These are phyloP conservation scores for Rhysida immarginata DNA, from an alignment of 1,140 invertebrate genomes.

Conservation along the genomic window DNA sequence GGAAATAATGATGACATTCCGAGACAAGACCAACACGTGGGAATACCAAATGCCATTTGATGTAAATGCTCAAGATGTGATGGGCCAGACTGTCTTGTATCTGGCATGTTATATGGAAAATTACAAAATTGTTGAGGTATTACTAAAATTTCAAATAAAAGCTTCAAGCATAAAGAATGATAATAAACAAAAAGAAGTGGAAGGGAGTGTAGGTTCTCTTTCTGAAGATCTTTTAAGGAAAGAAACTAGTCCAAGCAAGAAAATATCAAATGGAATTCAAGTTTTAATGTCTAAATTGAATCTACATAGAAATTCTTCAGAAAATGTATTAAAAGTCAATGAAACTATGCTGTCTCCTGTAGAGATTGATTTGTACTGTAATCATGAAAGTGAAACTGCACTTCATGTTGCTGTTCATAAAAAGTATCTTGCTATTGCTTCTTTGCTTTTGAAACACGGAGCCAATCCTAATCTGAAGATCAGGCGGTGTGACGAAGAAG, in stretches of 20 bases:
- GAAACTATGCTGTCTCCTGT: constrained; percentile 47
- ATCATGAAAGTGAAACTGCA: constrained; percentile 54
- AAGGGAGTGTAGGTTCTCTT: constrained; percentile 17
- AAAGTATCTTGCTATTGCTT: constrained; percentile 54
- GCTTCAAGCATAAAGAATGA: constrained; percentile 38
- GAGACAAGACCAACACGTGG: constrained; percentile 51
- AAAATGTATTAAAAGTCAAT: constrained; percentile 8
- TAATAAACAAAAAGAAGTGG: constrained; percentile 14
- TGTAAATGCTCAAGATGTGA: constrained; percentile 73
- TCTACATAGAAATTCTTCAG: constrained; percentile 24
- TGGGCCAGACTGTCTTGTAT: constrained; percentile 77
- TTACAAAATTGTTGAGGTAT: constrained; percentile 54
- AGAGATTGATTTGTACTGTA: constrained; percentile 57
- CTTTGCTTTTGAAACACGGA: constrained; percentile 50
- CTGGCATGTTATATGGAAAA: constrained; percentile 72
- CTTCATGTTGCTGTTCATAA: constrained; percentile 61
- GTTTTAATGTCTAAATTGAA: constrained; percentile 68
- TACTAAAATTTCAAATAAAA: constrained; percentile 57
- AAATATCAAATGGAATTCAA: constrained; percentile 69
- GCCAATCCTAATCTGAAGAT: constrained; percentile 35
- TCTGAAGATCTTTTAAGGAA: constrained; percentile 6
- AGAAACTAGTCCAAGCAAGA: constrained; percentile 16
- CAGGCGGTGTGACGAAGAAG: constrained; percentile 5
- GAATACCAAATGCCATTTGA: constrained; percentile 78
- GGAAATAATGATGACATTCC: constrained; percentile 47